Conservation (phyloP, 1,140 invertebrate genomes). For the Scaptomyza graminum region DNA sequence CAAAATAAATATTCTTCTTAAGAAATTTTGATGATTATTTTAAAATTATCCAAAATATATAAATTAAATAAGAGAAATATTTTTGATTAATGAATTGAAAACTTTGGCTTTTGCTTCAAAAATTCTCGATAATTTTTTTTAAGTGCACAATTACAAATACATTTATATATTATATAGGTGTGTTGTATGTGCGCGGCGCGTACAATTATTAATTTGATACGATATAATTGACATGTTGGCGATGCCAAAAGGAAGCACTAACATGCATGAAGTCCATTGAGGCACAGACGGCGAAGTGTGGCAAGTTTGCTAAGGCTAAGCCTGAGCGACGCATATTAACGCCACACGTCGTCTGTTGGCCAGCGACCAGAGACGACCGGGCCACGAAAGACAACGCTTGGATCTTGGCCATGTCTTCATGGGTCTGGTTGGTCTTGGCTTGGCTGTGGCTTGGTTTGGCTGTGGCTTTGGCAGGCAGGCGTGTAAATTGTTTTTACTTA, state of each 20-base stretch:
- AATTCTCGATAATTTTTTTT: not conserved
- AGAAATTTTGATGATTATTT: no score
- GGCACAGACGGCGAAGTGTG: slow-evolving; percentile 23
- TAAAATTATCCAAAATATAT: no score
- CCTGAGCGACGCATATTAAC: slow-evolving; percentile 74
- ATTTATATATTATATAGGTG: not conserved
- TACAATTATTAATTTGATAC: slow-evolving; percentile 83
- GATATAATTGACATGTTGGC: slow-evolving; percentile 83
- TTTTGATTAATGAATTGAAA: no score
- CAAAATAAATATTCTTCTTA: no score
- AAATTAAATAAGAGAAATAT: no score
- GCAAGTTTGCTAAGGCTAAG: slow-evolving; percentile 62
- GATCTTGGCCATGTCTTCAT: slow-evolving; percentile 30
- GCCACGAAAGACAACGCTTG: slow-evolving; percentile 19
- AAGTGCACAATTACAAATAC: not conserved
- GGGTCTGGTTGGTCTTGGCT: not conserved
- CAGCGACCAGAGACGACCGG: slow-evolving; percentile 7
- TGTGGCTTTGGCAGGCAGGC: slow-evolving; percentile 62
- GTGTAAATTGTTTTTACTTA: slow-evolving; percentile 83
- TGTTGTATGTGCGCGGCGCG: slow-evolving; percentile 60
- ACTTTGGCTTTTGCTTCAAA: not conserved
- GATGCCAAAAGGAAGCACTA: slow-evolving; percentile 81
- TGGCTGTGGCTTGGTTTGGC: not conserved
- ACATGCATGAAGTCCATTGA: slow-evolving; percentile 36
- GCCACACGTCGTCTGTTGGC: slow-evolving; percentile 64